A percentile compares a stretch with the other conserved stretches of the same genome.
Conservation (phyloP, 1,140 invertebrate genomes). For the Drosophila murphyi region DNA sequence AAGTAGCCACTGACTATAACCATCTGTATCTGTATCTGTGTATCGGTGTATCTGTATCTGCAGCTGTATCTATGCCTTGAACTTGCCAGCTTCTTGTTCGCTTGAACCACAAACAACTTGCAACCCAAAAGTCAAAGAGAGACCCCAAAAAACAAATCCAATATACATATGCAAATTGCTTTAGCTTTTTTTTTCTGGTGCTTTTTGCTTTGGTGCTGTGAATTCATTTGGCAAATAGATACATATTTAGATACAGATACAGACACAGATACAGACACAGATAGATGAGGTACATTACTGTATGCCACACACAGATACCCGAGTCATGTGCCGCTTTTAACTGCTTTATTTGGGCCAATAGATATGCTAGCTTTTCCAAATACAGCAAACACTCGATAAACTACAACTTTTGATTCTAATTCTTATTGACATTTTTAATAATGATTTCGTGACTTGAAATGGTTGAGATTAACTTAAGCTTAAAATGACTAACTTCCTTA, state of each 20-base stretch:
- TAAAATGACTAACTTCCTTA: too few relatives aligned
- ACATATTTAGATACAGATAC: conserved; percentile 8
- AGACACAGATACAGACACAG: conserved; percentile 4
- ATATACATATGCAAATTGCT: conserved; percentile 39
- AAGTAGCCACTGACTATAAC: conserved; percentile 12
- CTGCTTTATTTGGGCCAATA: conserved; percentile 7
- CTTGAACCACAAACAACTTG: conserved; percentile 29
- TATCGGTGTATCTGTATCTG: background rate
- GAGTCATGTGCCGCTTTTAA: conserved; percentile 16
- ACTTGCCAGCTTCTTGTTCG: conserved; percentile 51
- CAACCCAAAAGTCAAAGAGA: conserved; percentile 33
- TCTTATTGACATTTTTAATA: too few relatives aligned
- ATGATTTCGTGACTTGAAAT: too few relatives aligned
- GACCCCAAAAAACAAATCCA: conserved; percentile 1
- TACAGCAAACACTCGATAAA: background rate
- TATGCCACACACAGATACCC: background rate
- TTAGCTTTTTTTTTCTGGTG: conserved; percentile 28
- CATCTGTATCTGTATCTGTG: conserved; percentile 1
- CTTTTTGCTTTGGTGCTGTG: conserved; percentile 31
- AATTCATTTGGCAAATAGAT: conserved; percentile 66
- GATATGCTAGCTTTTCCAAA: background rate
- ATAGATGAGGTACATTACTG: background rate
- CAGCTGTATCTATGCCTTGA: conserved; percentile 52
- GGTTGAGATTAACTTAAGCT: too few relatives aligned
- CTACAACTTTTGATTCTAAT: background rate